Conservation (phyloP, 2,113 vertebrate genomes). For the Hystrix brachyura region DNA sequence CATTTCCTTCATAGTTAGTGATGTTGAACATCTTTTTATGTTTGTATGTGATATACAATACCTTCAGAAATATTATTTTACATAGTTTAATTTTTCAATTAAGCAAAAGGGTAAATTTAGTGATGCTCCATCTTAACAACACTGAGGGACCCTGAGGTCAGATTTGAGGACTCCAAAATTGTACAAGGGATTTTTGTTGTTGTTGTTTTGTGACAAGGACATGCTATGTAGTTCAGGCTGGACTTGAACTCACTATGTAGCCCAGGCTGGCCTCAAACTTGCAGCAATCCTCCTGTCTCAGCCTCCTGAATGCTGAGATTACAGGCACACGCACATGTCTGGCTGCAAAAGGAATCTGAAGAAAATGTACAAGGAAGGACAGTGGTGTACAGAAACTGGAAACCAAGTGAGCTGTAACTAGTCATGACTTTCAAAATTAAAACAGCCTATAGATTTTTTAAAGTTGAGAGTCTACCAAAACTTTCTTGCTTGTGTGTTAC, state of each 20-base stretch:
- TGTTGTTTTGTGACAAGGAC: no score
- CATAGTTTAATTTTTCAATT: not conserved
- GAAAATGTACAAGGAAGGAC: not conserved
- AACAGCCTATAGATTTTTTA: not conserved
- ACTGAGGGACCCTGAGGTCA: not conserved
- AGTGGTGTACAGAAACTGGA: not conserved
- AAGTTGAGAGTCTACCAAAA: not conserved
- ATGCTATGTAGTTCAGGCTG: no score
- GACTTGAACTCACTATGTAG: no score
- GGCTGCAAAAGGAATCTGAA: not conserved
- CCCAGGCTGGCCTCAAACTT: no score
- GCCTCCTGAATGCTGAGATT: no score
- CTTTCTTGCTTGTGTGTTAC: not conserved
- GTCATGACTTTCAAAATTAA: not conserved
- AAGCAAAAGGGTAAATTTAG: not conserved
- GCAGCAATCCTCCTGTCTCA: no score
- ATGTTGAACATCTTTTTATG: not conserved
- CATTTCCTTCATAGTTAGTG: not conserved
- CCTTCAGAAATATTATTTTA: not conserved
- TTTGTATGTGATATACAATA: not conserved
- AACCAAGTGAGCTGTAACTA: not conserved
- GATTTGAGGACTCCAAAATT: not conserved
- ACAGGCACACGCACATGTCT: no score
- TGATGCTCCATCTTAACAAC: not conserved
- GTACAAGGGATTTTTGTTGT: not conserved